Percentiles rank a stretch among this genome's conserved stretches.
Evolutionary conservation across 2,797 vertebrate genomes (phyloP).

Genomic region (Bryconaethiops microstoma): DNA sequence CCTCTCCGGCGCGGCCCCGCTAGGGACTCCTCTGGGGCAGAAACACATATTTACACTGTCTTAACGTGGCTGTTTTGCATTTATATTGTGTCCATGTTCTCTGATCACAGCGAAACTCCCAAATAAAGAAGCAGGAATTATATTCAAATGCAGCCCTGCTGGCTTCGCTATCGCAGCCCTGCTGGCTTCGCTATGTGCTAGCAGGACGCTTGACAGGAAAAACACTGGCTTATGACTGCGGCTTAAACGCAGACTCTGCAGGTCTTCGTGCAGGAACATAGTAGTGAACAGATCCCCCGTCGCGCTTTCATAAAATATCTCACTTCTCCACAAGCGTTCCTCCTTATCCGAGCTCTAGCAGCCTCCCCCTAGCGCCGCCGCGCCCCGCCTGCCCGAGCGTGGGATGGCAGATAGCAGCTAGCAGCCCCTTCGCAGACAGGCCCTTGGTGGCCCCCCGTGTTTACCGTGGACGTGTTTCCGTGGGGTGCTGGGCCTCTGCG

Average conservation of each 20-base stretch:
- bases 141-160: background rate
- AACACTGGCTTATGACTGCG: background rate
- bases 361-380: conserved; percentile 13
- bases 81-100: conserved; percentile 37
- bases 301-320: conserved; percentile 9
- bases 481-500: background rate
- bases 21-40: background rate
- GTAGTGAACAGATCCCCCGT: background rate
- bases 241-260: background rate
- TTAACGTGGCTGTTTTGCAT: conserved; percentile 31
- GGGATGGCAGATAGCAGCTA: conserved; percentile 28
- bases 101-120: conserved; percentile 16
- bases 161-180: background rate
- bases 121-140: background rate
- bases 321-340: conserved; percentile 21
- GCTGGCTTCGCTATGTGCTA: background rate
- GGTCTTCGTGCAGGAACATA: background rate
- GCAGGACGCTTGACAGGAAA: conserved; percentile 1
- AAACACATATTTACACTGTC: conserved; percentile 28
- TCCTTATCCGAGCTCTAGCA: conserved; percentile 28
- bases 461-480: background rate
- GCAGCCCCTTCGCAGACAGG: background rate
- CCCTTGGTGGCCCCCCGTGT: background rate
- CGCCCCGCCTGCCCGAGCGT: conserved; percentile 27
- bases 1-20: background rate